Evolutionary conservation across 2,113 vertebrate species (phyloP), one percentile per base, ranked within the genome.

Genomic region (Nymphicus hollandicus): DNA sequence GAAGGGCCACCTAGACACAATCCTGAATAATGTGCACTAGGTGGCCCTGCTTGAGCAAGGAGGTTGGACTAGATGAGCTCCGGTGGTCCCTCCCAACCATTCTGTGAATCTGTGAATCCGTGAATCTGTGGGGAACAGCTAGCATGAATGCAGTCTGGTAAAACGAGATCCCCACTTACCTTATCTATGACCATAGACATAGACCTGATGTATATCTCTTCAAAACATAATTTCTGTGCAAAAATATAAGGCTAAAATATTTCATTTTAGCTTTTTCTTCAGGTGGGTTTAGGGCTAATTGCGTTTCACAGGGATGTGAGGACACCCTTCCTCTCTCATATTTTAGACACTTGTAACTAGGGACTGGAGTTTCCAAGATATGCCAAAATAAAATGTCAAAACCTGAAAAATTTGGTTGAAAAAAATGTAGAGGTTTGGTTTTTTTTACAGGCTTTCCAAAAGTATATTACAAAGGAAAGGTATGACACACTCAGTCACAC

Each of bases 401-500:
- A 6, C 7, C 4, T 71, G 46, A 79, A 71, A 1, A 41, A 28
- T 25, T 41, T 70, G 2, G 56, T 8, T 35, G 52, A 16, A 52
- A 70, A 16, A 66, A 52, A 39, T 37, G 17, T 1, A 41, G 6
- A 3, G 5, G 37, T 10, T 13, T 13, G 20, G n/a, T 37, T 41
- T 52, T 16, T 7, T 79, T 70, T 63, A n/a, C 9, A 66, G 14
- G 10, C 17, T 77, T 90, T 69, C 27, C 13, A 55, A 69, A 86
- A 4, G 27, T 28, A 6, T 18, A 37, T 17, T 31, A 6, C 5
- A 79, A 79, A 81, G 27, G 5, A 7, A 64, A 64, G 11, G 9
- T 17, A 18, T 1, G 1, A 22, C 2, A 0, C 14, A 31, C 5
- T 64, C 37, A n/a, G 25, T 44, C 19, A 52, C 8, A 53, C 6